Evolutionary conservation across 2,113 vertebrate genomes (phyloP).

Genomic region (Pithys albifrons): DNA sequence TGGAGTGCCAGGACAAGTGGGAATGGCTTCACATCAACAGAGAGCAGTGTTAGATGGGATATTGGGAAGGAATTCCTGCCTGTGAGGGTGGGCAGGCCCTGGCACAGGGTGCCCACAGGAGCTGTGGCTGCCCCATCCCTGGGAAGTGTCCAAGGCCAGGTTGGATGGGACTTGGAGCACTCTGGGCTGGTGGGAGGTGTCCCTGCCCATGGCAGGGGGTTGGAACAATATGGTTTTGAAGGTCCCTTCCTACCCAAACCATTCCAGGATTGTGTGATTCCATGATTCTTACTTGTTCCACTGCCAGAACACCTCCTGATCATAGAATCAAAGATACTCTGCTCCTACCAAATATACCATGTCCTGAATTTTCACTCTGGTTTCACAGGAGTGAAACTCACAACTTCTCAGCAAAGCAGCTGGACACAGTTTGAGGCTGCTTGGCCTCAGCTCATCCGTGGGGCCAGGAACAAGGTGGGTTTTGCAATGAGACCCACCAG

Average conservation of each 20-base stretch:
- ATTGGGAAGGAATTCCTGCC: background rate
- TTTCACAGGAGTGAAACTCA: background rate
- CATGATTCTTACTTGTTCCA: rapidly evolving
- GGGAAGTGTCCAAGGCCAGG: background rate
- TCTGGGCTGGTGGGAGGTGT: rapidly evolving
- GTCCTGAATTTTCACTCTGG: background rate
- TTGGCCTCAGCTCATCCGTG: background rate
- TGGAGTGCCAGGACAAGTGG: background rate
- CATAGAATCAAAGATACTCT: too few species aligned
- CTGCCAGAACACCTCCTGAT: background rate
- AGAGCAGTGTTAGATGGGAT: background rate
- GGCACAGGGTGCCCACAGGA: background rate
- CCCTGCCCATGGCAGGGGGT: background rate
- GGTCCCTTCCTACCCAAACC: background rate
- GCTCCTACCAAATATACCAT: background rate
- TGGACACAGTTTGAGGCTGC: background rate
- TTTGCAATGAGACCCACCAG: background rate
- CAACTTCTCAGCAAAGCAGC: background rate
- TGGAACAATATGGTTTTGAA: background rate
- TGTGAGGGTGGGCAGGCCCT: rapidly evolving
- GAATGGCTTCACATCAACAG: background rate
- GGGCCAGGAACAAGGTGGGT: background rate
- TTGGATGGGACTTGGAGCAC: rapidly evolving
- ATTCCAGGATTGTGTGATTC: background rate
- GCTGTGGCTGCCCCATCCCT: background rate